phyloP scores from a whole-genome alignment of 2,113 vertebrate species.

The Larimichthys polyactis region DNA sequence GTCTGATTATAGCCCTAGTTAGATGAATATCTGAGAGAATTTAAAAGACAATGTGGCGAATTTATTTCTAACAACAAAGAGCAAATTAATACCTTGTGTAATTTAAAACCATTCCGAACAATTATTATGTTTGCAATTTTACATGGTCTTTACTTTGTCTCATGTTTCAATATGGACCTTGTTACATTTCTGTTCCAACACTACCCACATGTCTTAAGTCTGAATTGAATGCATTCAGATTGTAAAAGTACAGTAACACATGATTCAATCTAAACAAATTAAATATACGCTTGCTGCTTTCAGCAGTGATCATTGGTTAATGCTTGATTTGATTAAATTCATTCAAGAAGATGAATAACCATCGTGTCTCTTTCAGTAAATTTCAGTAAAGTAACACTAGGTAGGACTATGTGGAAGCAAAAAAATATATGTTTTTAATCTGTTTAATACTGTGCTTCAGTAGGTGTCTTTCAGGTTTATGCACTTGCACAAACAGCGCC shows the following conservation, averaged over 20 bases:
- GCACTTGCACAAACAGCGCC: background rate
- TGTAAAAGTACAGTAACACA: background rate
- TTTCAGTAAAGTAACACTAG: background rate
- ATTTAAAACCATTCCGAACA: too few species aligned
- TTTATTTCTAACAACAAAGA: too few species aligned
- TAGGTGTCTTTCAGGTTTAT: slow-evolving; percentile 13
- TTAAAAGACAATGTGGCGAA: too few species aligned
- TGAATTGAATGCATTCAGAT: background rate
- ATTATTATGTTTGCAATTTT: background rate
- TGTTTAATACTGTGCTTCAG: slow-evolving; percentile 1
- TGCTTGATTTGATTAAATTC: slow-evolving; percentile 1
- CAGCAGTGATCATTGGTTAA: background rate
- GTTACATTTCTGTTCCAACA: background rate
- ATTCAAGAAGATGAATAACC: background rate
- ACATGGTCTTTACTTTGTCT: background rate
- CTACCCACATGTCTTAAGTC: background rate
- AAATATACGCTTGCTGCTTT: background rate
- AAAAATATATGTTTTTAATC: slow-evolving; percentile 8
- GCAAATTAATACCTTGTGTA: too few species aligned
- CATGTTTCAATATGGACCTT: background rate
- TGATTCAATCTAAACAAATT: background rate
- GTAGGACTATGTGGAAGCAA: background rate
- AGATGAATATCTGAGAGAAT: too few species aligned
- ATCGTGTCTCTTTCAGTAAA: background rate
- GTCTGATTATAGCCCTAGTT: too few species aligned